A percentile compares a stretch with the other conserved stretches of the same genome.
Conservation (phyloP, 1,140 invertebrate genomes). For the Formica exsecta region DNA sequence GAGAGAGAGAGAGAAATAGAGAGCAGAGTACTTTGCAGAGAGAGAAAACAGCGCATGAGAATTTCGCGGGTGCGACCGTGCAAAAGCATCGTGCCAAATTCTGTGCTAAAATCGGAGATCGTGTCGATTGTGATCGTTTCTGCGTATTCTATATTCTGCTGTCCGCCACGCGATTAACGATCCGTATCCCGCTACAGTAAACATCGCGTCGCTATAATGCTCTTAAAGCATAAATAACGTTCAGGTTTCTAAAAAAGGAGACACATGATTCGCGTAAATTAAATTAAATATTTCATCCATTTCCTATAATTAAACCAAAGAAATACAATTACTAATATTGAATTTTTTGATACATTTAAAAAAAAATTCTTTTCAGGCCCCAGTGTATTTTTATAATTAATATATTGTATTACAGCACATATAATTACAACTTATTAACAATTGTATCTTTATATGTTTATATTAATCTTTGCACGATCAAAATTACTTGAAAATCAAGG, state of each 20-base stretch:
- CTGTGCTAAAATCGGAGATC: conserved; percentile 59
- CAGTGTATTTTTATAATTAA: conserved; percentile 13
- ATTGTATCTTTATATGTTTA: background rate
- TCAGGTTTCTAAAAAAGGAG: background rate
- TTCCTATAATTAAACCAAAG: background rate
- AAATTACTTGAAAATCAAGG: background rate
- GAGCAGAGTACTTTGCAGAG: background rate
- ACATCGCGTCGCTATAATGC: background rate
- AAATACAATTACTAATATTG: background rate
- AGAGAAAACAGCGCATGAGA: background rate
- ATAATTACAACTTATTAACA: background rate
- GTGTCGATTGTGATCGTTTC: conserved; percentile 42
- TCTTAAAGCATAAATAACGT: background rate
- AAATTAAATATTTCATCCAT: background rate
- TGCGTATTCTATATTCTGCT: background rate
- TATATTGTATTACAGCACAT: background rate
- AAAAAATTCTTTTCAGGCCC: background rate
- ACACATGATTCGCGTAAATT: background rate
- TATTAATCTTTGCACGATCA: background rate
- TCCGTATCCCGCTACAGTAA: background rate
- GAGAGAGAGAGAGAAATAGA: no score
- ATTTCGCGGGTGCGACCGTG: conserved; percentile 7
- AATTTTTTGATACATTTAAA: background rate
- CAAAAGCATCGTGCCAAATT: conserved; percentile 67
- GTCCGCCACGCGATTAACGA: background rate